Evolutionary conservation across 2,113 vertebrate species (phyloP).

Genomic region (Amphilophus citrinellus): DNA sequence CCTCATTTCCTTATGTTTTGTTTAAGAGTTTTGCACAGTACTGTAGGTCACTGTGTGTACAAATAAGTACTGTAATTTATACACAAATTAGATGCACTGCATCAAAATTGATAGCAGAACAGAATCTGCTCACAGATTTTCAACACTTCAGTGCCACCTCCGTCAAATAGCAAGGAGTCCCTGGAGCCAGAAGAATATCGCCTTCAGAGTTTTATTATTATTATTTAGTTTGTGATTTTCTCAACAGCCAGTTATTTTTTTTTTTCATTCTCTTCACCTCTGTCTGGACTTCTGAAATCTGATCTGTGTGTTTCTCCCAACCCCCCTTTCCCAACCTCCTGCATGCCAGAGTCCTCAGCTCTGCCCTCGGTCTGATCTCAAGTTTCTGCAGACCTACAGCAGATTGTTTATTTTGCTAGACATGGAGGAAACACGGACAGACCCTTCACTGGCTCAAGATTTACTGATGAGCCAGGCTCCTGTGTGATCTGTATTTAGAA

Average conservation of each 20-base stretch:
- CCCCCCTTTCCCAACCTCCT: conserved; percentile 54
- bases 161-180: conserved; percentile 65
- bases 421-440: conserved; percentile 64
- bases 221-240: conserved; percentile 11
- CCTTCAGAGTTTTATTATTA: conserved; percentile 6
- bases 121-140: conserved; percentile 17
- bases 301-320: conserved; percentile 62
- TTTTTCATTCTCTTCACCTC: conserved; percentile 39
- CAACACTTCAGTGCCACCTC: conserved; percentile 24
- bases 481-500: conserved; percentile 40
- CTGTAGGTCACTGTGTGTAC: background rate
- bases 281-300: conserved; percentile 80
- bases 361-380: conserved; percentile 79
- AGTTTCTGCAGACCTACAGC: conserved; percentile 88
- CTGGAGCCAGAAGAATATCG: conserved; percentile 56
- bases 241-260: background rate
- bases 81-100: background rate
- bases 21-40: background rate
- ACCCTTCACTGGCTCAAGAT: conserved; percentile 74
- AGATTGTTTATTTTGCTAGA: conserved; percentile 87
- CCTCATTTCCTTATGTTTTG: background rate
- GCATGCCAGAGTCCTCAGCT: conserved; percentile 71
- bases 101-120: background rate
- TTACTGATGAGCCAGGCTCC: conserved; percentile 67
- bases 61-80: background rate